Conservation (phyloP, 2,113 vertebrate genomes). For the Nanorana parkeri region DNA sequence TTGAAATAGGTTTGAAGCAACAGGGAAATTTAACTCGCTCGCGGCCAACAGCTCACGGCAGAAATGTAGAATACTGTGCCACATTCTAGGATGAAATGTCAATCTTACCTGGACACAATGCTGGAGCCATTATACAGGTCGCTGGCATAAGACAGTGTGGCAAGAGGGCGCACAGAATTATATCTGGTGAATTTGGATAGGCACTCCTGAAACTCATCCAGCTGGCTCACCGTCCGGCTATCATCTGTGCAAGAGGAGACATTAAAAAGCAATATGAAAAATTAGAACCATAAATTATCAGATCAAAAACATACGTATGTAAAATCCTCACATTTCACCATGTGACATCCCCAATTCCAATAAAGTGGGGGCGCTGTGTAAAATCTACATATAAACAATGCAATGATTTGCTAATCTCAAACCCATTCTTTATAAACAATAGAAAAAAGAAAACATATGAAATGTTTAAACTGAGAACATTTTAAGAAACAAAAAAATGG, state of each 20-base stretch:
- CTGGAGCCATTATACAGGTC: conserved; percentile 98
- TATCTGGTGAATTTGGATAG: conserved; percentile 97
- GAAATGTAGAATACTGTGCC: neutral
- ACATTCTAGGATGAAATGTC: neutral
- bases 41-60: neutral
- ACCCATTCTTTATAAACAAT: too few relatives aligned
- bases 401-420: too few relatives aligned
- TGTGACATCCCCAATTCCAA: too few relatives aligned
- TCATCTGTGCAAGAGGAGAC: conserved; percentile 79
- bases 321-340: too few relatives aligned
- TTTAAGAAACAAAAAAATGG: too few relatives aligned
- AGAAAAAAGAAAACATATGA: too few relatives aligned
- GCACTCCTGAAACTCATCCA: conserved; percentile 98
- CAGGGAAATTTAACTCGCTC: conserved; percentile 3
- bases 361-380: too few relatives aligned
- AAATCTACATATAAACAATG: too few relatives aligned
- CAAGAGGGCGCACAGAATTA: conserved; percentile 94
- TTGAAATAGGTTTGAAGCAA: neutral
- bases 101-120: conserved; percentile 95
- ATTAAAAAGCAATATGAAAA: too few relatives aligned
- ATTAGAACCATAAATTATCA: too few relatives aligned
- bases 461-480: too few relatives aligned
- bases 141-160: conserved; percentile 94
- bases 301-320: too few relatives aligned
- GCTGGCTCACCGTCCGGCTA: conserved; percentile 90